A percentile compares a stretch with the other conserved stretches of the same genome.
Evolutionary conservation across 2,113 vertebrate species (phyloP).

Genomic region (Rissa tridactyla): DNA sequence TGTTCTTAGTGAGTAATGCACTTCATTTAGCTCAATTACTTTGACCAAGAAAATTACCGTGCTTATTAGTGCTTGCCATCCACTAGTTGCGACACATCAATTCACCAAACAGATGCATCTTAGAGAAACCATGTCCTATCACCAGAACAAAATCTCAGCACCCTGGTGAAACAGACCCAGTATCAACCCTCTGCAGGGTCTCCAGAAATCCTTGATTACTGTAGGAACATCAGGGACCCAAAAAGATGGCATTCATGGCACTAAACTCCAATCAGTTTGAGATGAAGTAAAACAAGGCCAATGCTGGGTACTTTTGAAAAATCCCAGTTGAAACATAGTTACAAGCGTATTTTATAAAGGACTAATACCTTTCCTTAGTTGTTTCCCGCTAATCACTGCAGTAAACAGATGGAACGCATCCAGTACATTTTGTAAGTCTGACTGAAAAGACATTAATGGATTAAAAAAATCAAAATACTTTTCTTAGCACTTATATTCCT

Average conservation of each 20-base stretch:
- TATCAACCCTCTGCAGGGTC: background rate
- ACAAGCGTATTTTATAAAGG: background rate
- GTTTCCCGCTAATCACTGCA: background rate
- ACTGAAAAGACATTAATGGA: background rate
- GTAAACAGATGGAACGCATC: background rate
- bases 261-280: background rate
- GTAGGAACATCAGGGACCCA: background rate
- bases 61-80: slow-evolving; percentile 22
- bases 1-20: slow-evolving; percentile 45
- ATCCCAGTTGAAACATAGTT: background rate
- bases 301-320: background rate
- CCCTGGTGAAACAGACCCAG: background rate
- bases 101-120: background rate
- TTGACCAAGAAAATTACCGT: slow-evolving; percentile 7
- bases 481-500: background rate
- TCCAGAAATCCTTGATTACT: background rate
- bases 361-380: background rate
- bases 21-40: slow-evolving; percentile 48
- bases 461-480: background rate
- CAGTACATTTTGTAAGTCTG: background rate
- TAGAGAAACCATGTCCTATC: background rate
- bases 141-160: background rate
- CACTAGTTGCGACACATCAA: background rate
- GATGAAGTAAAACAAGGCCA: background rate
- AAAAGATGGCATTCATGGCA: background rate